These are phyloP conservation scores for Strigamia transsilvanica DNA, from an alignment of 2,888 invertebrate species.

Conservation along the genomic window DNA sequence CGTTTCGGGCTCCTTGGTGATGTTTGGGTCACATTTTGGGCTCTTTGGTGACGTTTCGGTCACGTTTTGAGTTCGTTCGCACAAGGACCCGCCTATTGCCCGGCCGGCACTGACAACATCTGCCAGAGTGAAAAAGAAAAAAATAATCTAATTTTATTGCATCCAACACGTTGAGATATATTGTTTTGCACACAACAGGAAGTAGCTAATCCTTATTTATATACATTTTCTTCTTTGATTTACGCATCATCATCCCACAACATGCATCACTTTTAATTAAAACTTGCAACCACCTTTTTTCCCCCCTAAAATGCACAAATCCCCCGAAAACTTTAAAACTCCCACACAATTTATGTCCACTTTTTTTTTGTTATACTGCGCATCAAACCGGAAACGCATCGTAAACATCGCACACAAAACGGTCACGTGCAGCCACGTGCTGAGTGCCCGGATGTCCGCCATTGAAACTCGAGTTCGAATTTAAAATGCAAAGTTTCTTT, in stretches of 20 bases:
- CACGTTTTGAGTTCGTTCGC: too few species aligned
- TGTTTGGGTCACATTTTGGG: too few species aligned
- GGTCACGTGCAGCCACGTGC: conserved; percentile 32
- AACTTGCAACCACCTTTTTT: background rate
- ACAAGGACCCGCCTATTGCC: too few species aligned
- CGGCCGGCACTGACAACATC: too few species aligned
- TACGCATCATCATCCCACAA: conserved; percentile 6
- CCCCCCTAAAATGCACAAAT: background rate
- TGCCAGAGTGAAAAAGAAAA: background rate
- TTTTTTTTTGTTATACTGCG: background rate
- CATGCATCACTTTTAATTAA: conserved; percentile 30
- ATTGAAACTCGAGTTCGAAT: conserved; percentile 42
- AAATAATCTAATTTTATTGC: background rate
- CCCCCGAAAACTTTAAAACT: conserved; percentile 18
- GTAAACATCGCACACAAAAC: conserved; percentile 11
- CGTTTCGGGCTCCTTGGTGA: too few species aligned
- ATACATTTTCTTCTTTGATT: background rate
- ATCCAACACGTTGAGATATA: background rate
- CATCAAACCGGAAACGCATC: conserved; percentile 11
- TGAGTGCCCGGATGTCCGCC: conserved; percentile 18
- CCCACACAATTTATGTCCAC: conserved; percentile 34
- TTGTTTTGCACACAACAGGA: conserved; percentile 23
- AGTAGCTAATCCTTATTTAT: conserved; percentile 6
- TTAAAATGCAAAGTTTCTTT: conserved; percentile 33
- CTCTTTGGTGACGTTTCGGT: too few species aligned